Conservation (phyloP, 2,888 invertebrate genomes). For the Drepanosiphum platanoidis region DNA sequence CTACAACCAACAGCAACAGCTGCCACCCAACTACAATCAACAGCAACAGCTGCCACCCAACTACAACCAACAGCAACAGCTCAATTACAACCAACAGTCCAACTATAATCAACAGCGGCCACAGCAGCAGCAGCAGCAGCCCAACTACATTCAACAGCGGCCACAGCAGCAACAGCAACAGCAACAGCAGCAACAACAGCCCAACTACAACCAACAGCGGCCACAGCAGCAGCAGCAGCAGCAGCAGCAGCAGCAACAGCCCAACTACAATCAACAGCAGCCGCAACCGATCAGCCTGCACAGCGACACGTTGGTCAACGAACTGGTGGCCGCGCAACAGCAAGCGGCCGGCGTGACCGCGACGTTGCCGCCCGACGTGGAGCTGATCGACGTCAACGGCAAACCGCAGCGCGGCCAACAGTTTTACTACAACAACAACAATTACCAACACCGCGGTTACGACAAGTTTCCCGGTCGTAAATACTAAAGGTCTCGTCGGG, state of each 20-base stretch:
- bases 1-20: too few relatives aligned
- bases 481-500: too few relatives aligned
- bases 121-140: not conserved
- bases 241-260: not conserved
- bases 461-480: too few relatives aligned
- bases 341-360: constrained; percentile 12
- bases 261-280: too few relatives aligned
- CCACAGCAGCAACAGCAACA: not conserved
- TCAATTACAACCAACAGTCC: too few relatives aligned
- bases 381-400: constrained; percentile 23
- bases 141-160: not conserved
- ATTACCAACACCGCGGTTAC: too few relatives aligned
- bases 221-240: not conserved
- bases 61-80: too few relatives aligned
- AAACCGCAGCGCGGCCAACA: constrained; percentile 6
- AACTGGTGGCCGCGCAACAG: constrained; percentile 22
- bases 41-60: too few relatives aligned
- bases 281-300: constrained; percentile 15
- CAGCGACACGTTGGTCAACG: constrained; percentile 40
- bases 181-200: too few relatives aligned
- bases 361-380: constrained; percentile 40
- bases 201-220: not conserved
- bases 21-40: too few relatives aligned
- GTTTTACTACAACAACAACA: too few relatives aligned
- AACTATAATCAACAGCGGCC: too few relatives aligned